Base-by-base conservation (phyloP, 2,888 invertebrate species). In the Melolontha melolontha region DNA sequence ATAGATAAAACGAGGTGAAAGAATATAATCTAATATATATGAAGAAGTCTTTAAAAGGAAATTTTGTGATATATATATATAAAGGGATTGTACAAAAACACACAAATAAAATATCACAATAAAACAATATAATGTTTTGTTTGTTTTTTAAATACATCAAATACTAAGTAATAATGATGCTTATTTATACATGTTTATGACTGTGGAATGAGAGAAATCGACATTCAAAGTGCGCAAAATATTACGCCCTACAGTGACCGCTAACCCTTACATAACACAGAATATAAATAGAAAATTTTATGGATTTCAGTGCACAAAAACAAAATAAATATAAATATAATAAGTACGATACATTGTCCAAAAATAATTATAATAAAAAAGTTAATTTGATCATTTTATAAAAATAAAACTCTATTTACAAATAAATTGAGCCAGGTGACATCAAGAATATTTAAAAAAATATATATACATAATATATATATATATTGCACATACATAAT, bases 71-170 rank as follows among this genome's bases (percentile, higher is more conserved):
- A 51, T 47, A 39, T 47, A 50, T 44, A 59, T 50, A 50, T 49
- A 59, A 64, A 57, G 49, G 59, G 66, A 57, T 66, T 55, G 14
- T 59, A 73, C 72, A 75, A 70, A 75, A 76, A 73, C 72, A 75
- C 73, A 71, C 73, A 73, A 73, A 72, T 74, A 75, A 77, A 77
- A 75, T 77, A 77, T 79, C 79, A 78, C 78, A 78, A 78, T 79
- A 78, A 79, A 79, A 79, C 77, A 79, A 78, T 79, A 77, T 78
- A 78, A 79, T 79, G 77, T 75, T 71, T 47, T 47, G 29, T 27
- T 59, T 63, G 22, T 63, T 49, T 47, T 73, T 76, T 76, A 76
- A 79, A 79, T 80, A 81, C 81, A 81, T 79, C 79, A 76, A 81
- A 76, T 80, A 75, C 73, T 78, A 79, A 79, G 64, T 64, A 68